A percentile compares a stretch with the other conserved stretches of the same genome.
phyloP scores from a whole-genome alignment of 2,797 vertebrate species.

The Adelosebastes latens region DNA sequence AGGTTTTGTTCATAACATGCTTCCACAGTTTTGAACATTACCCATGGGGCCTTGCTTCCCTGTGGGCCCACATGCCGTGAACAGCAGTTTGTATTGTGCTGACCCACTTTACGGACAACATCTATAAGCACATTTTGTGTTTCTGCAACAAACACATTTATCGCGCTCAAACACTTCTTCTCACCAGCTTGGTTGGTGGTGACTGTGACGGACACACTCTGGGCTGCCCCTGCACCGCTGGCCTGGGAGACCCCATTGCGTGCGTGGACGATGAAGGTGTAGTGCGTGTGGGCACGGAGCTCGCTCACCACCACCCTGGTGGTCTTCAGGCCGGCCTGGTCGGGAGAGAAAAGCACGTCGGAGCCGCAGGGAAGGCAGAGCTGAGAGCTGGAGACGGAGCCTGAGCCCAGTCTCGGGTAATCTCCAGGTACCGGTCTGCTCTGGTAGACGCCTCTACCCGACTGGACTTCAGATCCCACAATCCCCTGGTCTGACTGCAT shows the following conservation, averaged over 20 bases:
- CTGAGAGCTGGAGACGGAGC: conserved; percentile 82
- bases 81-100: conserved; percentile 57
- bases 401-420: conserved; percentile 16
- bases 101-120: conserved; percentile 61
- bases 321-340: conserved; percentile 86
- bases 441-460: conserved; percentile 62
- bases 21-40: conserved; percentile 36
- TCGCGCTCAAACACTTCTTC: conserved; percentile 34
- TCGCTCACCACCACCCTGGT: conserved; percentile 95
- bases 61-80: conserved; percentile 21
- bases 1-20: conserved; percentile 33
- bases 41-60: conserved; percentile 42
- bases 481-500: conserved; percentile 79
- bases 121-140: conserved; percentile 52
- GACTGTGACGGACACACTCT: conserved; percentile 93
- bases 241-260: conserved; percentile 93
- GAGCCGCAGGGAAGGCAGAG: conserved; percentile 91
- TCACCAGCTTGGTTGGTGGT: conserved; percentile 99
- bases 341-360: conserved; percentile 90
- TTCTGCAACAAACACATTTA: conserved; percentile 40
- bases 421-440: conserved; percentile 42
- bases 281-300: conserved; percentile 95
- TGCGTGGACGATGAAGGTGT: conserved; percentile 95
- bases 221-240: conserved; percentile 87
- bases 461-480: conserved; percentile 62